phyloP scores from a whole-genome alignment of 2,888 invertebrate genomes.

The Spialia ferax region DNA sequence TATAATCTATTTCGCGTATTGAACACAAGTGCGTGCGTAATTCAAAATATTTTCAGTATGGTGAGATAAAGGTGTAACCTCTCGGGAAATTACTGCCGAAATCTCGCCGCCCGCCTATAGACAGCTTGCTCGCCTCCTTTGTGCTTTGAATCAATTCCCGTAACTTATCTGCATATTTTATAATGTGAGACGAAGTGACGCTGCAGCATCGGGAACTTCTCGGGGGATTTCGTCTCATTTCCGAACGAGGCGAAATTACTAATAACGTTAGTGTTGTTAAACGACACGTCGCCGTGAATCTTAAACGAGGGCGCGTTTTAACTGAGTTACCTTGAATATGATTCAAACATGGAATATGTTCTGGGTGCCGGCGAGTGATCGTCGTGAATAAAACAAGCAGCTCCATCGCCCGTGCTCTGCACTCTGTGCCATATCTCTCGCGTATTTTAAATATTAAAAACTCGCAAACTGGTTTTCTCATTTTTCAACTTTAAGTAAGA shows the following conservation, averaged over 20 bases:
- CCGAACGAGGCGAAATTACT: constrained; percentile 40
- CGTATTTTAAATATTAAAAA: constrained; percentile 26
- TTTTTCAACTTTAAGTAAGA: constrained; percentile 13
- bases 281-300: constrained; percentile 24
- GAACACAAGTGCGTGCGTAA: constrained; percentile 50
- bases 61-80: constrained; percentile 76
- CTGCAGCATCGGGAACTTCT: constrained; percentile 63
- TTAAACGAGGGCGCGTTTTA: constrained; percentile 27
- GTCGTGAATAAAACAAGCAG: constrained; percentile 20
- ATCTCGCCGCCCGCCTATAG: constrained; percentile 78
- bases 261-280: constrained; percentile 39
- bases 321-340: constrained; percentile 27
- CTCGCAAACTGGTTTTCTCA: constrained; percentile 15
- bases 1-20: constrained; percentile 15
- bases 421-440: constrained; percentile 5
- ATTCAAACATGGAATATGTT: constrained; percentile 20
- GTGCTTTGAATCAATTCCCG: constrained; percentile 85
- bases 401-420: neutral
- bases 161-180: constrained; percentile 86
- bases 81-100: constrained; percentile 84
- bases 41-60: constrained; percentile 76
- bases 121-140: constrained; percentile 76
- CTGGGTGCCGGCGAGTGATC: constrained; percentile 5
- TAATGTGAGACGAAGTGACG: constrained; percentile 77
- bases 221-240: constrained; percentile 62